Base-by-base conservation (phyloP, 2,113 vertebrate species). In the Psilopsiagon aurifrons region DNA sequence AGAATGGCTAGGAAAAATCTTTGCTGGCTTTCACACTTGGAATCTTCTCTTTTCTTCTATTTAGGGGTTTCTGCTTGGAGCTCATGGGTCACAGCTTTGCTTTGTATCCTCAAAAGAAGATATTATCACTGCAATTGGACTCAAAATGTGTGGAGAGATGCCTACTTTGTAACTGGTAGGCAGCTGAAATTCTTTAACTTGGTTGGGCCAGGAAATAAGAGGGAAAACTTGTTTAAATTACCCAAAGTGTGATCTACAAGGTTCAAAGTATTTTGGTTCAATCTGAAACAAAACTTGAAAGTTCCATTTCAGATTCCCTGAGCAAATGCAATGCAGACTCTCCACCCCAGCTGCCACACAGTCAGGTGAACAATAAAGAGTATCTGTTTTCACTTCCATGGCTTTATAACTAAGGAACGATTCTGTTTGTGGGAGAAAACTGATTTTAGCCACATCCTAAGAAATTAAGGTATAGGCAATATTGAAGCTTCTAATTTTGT, bases 241-340 rank as follows among this genome's bases (percentile, higher is more conserved):
- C 8, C 16, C 6, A 1, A 66, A 52, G 8, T 1, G 17, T n/a
- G 13, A 33, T 28, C 16, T 11, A 11, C 0, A 0, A 9, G 6
- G 4, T 22, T 88, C 20, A 52, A 29, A 49, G 19, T 16, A 29
- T 10, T 80, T 51, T 20, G 18, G 7, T 60, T 83, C 31, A 60
- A 19, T 17, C 15, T 17, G 29, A 68, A 75, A 43, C 9, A 55
- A 66, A 69, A 5, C 0, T 39, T 66, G 3, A 2, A 11, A n/a
- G 3, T 16, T n/a, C 52, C 13, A 5, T 59, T 71, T 82, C 6
- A 16, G 25, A 14, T 44, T 66, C 19, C 33, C 4, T 59, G 63
- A 54, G 46, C 11, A 23, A 67, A 89, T 20, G 9, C 17, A 43
- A 9, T 7, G 67, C 43, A 46, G 47, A 3, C 11, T 89, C 16